These are phyloP conservation scores for Hassar affinis DNA, from an alignment of 2,113 vertebrate species.

Conservation along the genomic window DNA sequence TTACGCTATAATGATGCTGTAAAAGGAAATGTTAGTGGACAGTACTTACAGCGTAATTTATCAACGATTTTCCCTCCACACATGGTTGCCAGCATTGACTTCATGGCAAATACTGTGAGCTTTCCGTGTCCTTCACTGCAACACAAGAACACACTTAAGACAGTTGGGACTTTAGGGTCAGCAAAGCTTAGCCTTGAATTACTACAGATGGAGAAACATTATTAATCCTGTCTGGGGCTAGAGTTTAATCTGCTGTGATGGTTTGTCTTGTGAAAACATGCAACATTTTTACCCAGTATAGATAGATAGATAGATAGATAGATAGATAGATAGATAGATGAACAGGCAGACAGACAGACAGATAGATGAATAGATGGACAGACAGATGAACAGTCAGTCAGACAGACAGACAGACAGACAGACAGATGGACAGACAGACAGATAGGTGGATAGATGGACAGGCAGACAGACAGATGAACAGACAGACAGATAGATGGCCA, in stretches of 20 bases:
- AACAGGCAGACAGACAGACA: no score
- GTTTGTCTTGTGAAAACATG: not conserved
- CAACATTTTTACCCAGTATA: not conserved
- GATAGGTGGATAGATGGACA: no score
- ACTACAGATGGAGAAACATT: not conserved
- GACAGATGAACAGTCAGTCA: not conserved
- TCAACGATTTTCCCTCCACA: slow-evolving; percentile 97
- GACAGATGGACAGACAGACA: no score
- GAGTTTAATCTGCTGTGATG: not conserved
- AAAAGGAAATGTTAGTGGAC: not conserved
- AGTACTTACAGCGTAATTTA: slow-evolving; percentile 92
- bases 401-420: no score
- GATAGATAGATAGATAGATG: no score
- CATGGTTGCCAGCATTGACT: slow-evolving; percentile 95
- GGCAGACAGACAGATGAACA: no score
- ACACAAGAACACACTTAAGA: slow-evolving; percentile 6
- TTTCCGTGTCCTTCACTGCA: slow-evolving; percentile 93
- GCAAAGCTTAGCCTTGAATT: not conserved
- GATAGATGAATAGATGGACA: no score
- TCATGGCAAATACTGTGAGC: slow-evolving; percentile 97
- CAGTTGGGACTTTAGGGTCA: not conserved
- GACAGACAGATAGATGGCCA: no score
- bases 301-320: no score
- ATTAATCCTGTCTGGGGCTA: not conserved
- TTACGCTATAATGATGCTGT: not conserved